Percentiles rank a stretch among this genome's conserved stretches.
Evolutionary conservation across 2,113 vertebrate genomes (phyloP).

Genomic region (Rhombomys opimus): DNA sequence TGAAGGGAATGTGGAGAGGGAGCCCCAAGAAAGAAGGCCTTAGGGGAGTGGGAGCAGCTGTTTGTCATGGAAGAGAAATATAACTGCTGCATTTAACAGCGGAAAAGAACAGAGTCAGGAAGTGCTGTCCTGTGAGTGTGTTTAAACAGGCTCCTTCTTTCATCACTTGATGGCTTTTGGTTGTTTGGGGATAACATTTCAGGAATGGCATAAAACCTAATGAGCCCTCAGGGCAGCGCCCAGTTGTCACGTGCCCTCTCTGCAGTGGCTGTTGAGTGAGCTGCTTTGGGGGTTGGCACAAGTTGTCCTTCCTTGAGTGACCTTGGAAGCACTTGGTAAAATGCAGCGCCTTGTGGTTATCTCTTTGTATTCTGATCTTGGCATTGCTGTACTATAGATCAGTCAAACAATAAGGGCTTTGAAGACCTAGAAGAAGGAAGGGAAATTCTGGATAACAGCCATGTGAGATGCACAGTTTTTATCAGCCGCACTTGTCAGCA

Average conservation of each 20-base stretch:
- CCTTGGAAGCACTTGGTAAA: not conserved
- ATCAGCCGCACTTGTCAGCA: not conserved
- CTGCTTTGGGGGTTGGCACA: not conserved
- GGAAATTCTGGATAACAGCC: not conserved
- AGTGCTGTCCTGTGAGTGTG: not conserved
- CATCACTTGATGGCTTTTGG: not conserved
- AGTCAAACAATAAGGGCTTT: not conserved
- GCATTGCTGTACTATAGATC: not conserved
- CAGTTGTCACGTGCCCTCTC: not conserved
- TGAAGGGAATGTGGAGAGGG: not conserved
- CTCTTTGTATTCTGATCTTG: not conserved
- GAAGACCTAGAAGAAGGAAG: not conserved
- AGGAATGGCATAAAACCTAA: not conserved
- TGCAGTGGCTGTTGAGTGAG: not conserved
- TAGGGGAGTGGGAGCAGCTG: not conserved
- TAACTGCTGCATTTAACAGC: not conserved
- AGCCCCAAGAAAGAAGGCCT: not conserved
- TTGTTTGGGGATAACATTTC: not conserved
- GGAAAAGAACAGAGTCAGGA: not conserved
- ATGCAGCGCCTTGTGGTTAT: not conserved
- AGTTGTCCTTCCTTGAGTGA: constrained; percentile 7
- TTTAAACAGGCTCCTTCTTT: constrained; percentile 43
- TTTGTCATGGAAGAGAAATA: not conserved
- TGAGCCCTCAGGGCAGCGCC: not conserved
- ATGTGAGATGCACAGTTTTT: not conserved